A percentile compares a stretch with the other conserved stretches of the same genome.
phyloP scores from a whole-genome alignment of 1,140 invertebrate species.

The Drosophila subpulchrella region DNA sequence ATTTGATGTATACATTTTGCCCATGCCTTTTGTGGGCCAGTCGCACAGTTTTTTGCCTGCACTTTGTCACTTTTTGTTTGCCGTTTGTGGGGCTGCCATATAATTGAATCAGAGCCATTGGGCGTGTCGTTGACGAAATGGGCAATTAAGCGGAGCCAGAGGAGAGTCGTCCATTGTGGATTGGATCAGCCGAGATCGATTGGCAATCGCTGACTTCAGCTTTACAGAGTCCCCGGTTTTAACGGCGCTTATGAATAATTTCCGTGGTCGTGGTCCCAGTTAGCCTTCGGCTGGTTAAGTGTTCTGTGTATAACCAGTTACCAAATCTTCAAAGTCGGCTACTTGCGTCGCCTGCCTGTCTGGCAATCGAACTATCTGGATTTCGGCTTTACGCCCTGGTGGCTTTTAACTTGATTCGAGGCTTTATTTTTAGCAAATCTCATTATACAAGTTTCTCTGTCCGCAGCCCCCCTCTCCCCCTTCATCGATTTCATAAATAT shows the following conservation, averaged over 20 bases:
- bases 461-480: background rate
- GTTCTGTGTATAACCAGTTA: constrained; percentile 32
- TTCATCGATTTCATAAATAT: constrained; percentile 63
- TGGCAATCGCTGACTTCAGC: constrained; percentile 3
- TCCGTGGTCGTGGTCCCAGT: constrained; percentile 23
- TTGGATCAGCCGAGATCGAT: constrained; percentile 17
- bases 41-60: constrained; percentile 16
- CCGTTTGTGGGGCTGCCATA: background rate
- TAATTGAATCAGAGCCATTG: constrained; percentile 19
- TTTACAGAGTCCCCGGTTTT: background rate
- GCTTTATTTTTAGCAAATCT: constrained; percentile 48
- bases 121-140: constrained; percentile 42
- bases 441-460: constrained; percentile 37
- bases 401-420: constrained; percentile 39
- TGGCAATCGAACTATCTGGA: constrained; percentile 46
- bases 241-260: constrained; percentile 39
- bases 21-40: constrained; percentile 33
- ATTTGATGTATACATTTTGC: constrained; percentile 40
- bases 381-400: constrained; percentile 8
- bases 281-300: constrained; percentile 23
- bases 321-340: constrained; percentile 38
- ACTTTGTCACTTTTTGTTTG: constrained; percentile 25
- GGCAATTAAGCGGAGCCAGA: constrained; percentile 36
- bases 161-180: constrained; percentile 8
- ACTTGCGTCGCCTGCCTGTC: constrained; percentile 32